Evolutionary conservation across 2,113 vertebrate species (phyloP), one percentile per base, ranked within the genome.

Genomic region (Aegotheles bennettii): DNA sequence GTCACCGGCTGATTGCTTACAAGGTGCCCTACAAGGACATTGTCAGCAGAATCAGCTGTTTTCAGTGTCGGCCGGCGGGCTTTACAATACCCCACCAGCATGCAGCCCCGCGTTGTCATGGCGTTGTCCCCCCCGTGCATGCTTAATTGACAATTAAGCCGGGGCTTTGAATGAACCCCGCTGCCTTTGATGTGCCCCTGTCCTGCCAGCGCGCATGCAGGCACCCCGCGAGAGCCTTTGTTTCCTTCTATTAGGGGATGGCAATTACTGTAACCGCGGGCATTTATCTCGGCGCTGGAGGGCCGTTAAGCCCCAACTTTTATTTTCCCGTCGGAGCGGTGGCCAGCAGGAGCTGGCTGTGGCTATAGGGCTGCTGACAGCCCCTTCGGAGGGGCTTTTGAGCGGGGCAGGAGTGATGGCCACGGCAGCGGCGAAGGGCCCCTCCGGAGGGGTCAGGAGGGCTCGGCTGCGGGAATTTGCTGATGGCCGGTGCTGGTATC

Each of bases 101-200:
- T 98, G 99, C 94, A 48, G 94, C 97, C 98, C 97, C 84, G 97
- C 97, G 99, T 99, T 99, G 99, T 99, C 98, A 98, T 98, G 99
- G 98, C 98, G 97, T 97, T 96, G 98, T 98, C 98, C 97, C 95
- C 98, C 98, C 99, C 98, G 98, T 99, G 98, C 99, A 99, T 98
- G 98, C 98, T 99, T 99, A 99, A 99, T 99, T 98, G 99, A 99
- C 99, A 99, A 99, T 99, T 99, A 99, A 99, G 98, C 96, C 93
- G 96, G 97, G 97, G 97, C 98, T 99, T 98, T 98, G 98, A 98
- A 97, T 97, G 97, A 87, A 96, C 91, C 97, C 96, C 93, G 93
- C 96, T 91, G 96, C 98, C 97, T 99, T 99, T 99, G 99, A 99
- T 98, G 98, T 97, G 97, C 90, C 98, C 98, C 98, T 87, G 96